These are phyloP conservation scores for Odobenus rosmarus DNA, from an alignment of 2,113 vertebrate genomes.

Conservation along the genomic window DNA sequence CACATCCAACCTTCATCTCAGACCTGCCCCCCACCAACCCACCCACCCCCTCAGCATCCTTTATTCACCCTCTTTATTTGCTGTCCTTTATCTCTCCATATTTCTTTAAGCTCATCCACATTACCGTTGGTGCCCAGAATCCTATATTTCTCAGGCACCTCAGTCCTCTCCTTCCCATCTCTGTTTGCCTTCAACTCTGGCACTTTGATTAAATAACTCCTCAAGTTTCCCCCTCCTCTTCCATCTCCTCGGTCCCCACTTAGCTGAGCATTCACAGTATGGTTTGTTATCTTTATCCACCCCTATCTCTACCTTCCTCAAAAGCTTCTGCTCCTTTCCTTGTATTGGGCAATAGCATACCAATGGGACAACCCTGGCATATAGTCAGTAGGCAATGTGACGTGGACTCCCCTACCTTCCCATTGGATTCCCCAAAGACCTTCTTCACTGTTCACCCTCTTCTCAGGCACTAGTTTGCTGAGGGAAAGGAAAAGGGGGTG, in stretches of 20 bases:
- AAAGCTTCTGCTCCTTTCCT: conserved; percentile 14
- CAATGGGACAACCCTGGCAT: not conserved
- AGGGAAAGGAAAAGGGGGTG: not conserved
- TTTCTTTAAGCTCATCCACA: conserved; percentile 9
- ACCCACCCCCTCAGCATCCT: not conserved
- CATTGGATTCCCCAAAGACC: too few species aligned
- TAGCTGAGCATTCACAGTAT: not conserved
- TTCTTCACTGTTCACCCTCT: not conserved
- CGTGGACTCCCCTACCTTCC: not conserved
- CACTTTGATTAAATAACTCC: not conserved
- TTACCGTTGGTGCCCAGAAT: not conserved
- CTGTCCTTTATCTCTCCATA: not conserved
- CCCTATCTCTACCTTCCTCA: not conserved
- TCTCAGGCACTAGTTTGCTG: not conserved
- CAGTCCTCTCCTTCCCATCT: not conserved
- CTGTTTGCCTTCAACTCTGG: not conserved
- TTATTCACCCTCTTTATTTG: not conserved
- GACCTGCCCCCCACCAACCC: not conserved
- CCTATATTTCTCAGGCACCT: not conserved
- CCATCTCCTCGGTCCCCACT: not conserved
- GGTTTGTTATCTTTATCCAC: not conserved
- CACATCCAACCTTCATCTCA: not conserved
- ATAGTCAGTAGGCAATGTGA: not conserved
- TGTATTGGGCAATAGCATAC: not conserved
- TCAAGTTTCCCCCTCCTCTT: not conserved